phyloP scores from a whole-genome alignment of 2,888 invertebrate genomes.

The Darwinula stevensoni region DNA sequence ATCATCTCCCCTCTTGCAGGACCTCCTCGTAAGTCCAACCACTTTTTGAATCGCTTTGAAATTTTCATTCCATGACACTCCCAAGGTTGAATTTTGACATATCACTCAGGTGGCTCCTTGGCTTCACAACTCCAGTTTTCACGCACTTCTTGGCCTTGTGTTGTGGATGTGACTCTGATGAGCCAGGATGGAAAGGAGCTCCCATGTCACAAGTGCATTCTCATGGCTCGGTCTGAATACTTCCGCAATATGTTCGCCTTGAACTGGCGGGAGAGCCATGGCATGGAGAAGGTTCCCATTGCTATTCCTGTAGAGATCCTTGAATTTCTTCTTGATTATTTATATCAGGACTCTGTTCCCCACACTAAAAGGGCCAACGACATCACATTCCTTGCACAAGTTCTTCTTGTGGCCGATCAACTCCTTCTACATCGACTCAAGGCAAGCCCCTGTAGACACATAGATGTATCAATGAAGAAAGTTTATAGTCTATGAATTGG shows the following conservation, averaged over 20 bases:
- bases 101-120: too few relatives aligned
- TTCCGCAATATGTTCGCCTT: slow-evolving; percentile 48
- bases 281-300: slow-evolving; percentile 13
- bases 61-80: too few relatives aligned
- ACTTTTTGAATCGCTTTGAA: too few relatives aligned
- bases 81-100: too few relatives aligned
- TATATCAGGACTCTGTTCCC: slow-evolving; percentile 37
- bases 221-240: slow-evolving; percentile 50
- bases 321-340: slow-evolving; percentile 34
- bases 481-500: too few relatives aligned
- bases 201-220: slow-evolving; percentile 45
- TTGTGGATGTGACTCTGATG: slow-evolving; percentile 26
- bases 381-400: slow-evolving; percentile 36
- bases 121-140: too few relatives aligned
- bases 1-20: too few relatives aligned
- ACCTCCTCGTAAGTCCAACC: too few relatives aligned
- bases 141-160: too few relatives aligned
- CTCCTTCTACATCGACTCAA: slow-evolving; percentile 36
- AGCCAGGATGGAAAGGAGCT: slow-evolving; percentile 20
- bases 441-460: too few relatives aligned
- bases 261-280: slow-evolving; percentile 11
- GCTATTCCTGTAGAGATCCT: slow-evolving; percentile 30
- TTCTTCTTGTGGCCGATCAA: slow-evolving; percentile 49
- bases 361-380: slow-evolving; percentile 29
- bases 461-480: too few relatives aligned